Percentiles rank a stretch among this genome's conserved stretches.
These are phyloP conservation scores for Aplysina aerophoba DNA, from an alignment of 37 sponge, comb jelly and placozoan species.

Conservation along the genomic window DNA sequence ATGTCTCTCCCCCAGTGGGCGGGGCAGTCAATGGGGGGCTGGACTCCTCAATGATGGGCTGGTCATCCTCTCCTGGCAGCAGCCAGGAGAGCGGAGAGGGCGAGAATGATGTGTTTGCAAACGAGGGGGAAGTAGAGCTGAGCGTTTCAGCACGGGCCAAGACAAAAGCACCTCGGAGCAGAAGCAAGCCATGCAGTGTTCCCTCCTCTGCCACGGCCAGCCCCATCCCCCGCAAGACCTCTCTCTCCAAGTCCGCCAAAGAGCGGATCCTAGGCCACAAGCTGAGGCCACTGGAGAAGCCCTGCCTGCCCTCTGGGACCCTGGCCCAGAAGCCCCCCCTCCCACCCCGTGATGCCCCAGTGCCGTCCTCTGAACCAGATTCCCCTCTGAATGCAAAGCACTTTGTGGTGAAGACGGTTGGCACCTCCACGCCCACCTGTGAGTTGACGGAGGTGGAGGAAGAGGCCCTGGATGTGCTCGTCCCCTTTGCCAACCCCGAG, in stretches of 20 bases:
- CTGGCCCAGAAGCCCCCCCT: slow-evolving; percentile 24
- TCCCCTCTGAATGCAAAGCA: neutral
- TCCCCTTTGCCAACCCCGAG: slow-evolving; percentile 57
- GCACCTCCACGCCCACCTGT: no score
- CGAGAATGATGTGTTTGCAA: no score
- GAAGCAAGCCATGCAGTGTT: neutral
- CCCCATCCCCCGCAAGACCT: neutral
- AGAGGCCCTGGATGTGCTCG: slow-evolving; percentile 27
- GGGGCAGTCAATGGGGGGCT: no score
- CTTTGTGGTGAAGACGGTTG: no score
- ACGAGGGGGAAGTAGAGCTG: neutral
- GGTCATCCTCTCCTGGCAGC: no score
- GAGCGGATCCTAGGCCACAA: slow-evolving; percentile 42
- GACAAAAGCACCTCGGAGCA: neutral
- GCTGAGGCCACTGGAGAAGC: slow-evolving; percentile 31
- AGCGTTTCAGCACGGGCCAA: neutral
- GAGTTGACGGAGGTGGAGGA: slow-evolving; percentile 3
- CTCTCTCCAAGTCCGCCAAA: slow-evolving; percentile 25
- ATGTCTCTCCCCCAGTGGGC: no score
- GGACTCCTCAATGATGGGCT: no score
- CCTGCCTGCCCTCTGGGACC: slow-evolving; percentile 1
- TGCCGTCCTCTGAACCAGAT: neutral
- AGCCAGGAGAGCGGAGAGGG: no score
- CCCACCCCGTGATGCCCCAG: neutral
- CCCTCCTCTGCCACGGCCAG: neutral